Percentiles rank a stretch among this genome's conserved stretches.
Evolutionary conservation across 2,113 vertebrate genomes (phyloP).

Genomic region (Sialia sialis): DNA sequence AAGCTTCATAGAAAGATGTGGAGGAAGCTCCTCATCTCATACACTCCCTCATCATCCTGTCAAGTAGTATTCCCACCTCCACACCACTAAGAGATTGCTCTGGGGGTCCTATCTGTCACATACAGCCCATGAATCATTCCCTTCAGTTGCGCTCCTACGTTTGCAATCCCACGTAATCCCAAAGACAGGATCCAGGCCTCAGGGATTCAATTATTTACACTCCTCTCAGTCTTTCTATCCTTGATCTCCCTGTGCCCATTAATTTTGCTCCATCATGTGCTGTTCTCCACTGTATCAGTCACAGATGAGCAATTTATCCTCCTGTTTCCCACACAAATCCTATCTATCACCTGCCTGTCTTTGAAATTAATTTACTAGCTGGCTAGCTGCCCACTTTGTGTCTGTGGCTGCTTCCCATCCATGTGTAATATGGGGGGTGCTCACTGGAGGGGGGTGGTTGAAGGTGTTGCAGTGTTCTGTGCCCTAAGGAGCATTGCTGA

Average conservation of each 20-base stretch:
- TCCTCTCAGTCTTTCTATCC: not conserved
- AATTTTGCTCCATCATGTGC: not conserved
- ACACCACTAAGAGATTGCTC: not conserved
- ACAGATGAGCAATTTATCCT: conserved; percentile 9
- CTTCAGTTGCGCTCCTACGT: not conserved
- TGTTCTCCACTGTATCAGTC: not conserved
- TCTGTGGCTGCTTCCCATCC: not conserved
- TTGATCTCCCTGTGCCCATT: not conserved
- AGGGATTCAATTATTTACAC: not conserved
- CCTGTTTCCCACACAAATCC: not conserved
- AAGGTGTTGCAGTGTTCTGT: not conserved
- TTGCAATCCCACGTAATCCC: not conserved
- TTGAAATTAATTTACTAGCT: conserved; percentile 20
- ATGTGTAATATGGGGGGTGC: rapidly evolving
- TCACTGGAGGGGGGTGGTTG: not conserved
- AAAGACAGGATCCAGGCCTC: not conserved
- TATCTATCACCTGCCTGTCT: not conserved
- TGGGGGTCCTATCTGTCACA: conserved; percentile 2
- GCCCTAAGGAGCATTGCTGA: not conserved
- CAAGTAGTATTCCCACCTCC: not conserved
- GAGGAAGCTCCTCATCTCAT: conserved; percentile 6
- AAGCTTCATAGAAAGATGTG: not conserved
- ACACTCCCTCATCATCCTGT: not conserved
- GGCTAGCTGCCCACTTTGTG: not conserved
- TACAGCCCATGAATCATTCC: conserved; percentile 17